Evolutionary conservation across 1,140 invertebrate genomes (phyloP).

Genomic region (Idris sp.): DNA sequence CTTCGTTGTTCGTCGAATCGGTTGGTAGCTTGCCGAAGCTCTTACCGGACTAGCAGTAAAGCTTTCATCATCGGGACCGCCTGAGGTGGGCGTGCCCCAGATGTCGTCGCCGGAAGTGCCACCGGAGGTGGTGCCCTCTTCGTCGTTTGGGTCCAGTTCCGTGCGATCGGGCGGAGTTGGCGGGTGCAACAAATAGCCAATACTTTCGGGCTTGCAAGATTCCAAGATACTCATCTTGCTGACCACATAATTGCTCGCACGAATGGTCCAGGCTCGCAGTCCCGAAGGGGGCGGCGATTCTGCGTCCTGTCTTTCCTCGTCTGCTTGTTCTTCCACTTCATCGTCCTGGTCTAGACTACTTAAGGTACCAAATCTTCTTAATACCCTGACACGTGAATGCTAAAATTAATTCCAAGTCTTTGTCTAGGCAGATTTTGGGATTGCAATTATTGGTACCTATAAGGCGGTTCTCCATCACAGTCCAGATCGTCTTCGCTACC

Average conservation of each 20-base stretch:
- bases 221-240: conserved; percentile 88
- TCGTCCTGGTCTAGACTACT: conserved; percentile 84
- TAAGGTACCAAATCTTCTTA: conserved; percentile 85
- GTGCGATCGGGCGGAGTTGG: conserved; percentile 73
- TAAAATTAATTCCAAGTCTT: too few relatives aligned
- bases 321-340: conserved; percentile 77
- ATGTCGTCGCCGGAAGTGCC: conserved; percentile 89
- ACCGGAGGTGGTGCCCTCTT: conserved; percentile 85
- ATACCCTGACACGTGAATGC: too few relatives aligned
- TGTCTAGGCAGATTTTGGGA: too few relatives aligned
- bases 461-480: conserved; percentile 77
- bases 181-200: conserved; percentile 72
- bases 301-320: conserved; percentile 65
- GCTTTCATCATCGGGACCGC: conserved; percentile 86
- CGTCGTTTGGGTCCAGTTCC: conserved; percentile 77
- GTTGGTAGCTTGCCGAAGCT: conserved; percentile 48
- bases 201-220: conserved; percentile 79
- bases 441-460: too few relatives aligned
- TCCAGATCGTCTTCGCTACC: conserved; percentile 76
- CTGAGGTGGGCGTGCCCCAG: conserved; percentile 91
- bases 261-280: conserved; percentile 85
- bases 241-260: conserved; percentile 86
- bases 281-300: conserved; percentile 73
- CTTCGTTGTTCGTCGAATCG: conserved; percentile 57
- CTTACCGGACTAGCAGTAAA: conserved; percentile 80